Evolutionary conservation across 2,888 invertebrate genomes (phyloP).

Genomic region (Trissolcus brochymenae): DNA sequence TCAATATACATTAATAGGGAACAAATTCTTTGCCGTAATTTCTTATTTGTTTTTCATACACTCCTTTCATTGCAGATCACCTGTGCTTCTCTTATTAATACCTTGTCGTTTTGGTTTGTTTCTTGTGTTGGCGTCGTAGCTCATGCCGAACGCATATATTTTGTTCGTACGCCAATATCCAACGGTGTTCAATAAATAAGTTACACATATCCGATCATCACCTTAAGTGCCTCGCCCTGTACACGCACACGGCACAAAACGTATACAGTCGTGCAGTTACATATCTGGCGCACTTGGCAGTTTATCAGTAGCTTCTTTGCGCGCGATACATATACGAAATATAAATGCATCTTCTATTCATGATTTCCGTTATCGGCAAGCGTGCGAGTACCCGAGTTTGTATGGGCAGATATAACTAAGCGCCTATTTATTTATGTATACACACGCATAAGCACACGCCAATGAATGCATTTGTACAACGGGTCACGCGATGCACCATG

Average conservation of each 20-base stretch:
- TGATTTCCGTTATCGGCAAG: conserved; percentile 64
- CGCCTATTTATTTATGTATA: conserved; percentile 59
- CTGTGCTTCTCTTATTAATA: conserved; percentile 41
- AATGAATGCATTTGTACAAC: conserved; percentile 50
- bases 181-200: conserved; percentile 58
- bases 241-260: conserved; percentile 18
- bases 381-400: conserved; percentile 50
- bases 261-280: conserved; percentile 16
- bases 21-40: conserved; percentile 51
- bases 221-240: conserved; percentile 58
- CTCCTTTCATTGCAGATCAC: conserved; percentile 11
- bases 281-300: conserved; percentile 54
- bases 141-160: conserved; percentile 57
- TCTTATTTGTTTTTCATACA: conserved; percentile 38
- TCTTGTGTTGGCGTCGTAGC: conserved; percentile 48
- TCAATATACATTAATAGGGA: conserved; percentile 42
- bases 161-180: conserved; percentile 57
- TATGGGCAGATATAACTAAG: conserved; percentile 56
- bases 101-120: conserved; percentile 28
- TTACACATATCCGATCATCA: conserved; percentile 59
- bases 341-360: conserved; percentile 70
- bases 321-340: conserved; percentile 65
- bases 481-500: conserved; percentile 57
- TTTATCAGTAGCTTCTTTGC: conserved; percentile 61
- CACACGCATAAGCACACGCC: conserved; percentile 32